These are phyloP conservation scores for Nicator chloris DNA, from an alignment of 2,113 vertebrate genomes.

Conservation along the genomic window DNA sequence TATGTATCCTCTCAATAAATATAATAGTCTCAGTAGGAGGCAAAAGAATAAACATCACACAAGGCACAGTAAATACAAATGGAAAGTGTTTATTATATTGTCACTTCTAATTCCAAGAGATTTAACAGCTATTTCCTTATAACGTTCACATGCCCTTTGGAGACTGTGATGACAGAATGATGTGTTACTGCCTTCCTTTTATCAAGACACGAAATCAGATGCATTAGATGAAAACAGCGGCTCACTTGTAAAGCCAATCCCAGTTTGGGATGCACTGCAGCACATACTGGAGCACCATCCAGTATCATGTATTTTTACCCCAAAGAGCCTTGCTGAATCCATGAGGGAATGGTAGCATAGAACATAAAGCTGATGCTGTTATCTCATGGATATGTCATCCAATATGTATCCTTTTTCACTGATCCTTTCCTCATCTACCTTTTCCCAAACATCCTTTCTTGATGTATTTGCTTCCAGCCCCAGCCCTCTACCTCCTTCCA, in stretches of 20 bases:
- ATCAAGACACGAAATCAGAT: not conserved
- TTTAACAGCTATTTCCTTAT: not conserved
- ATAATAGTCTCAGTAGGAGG: not conserved
- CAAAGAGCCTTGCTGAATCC: not conserved
- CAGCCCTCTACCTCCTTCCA: not conserved
- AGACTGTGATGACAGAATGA: not conserved
- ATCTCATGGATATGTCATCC: not conserved
- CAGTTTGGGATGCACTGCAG: not conserved
- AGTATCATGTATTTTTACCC: not conserved
- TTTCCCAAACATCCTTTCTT: not conserved
- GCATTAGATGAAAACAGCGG: not conserved
- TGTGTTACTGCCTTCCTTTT: not conserved
- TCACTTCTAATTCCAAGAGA: slow-evolving; percentile 24
- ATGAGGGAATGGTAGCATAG: not conserved
- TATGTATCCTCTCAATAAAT: slow-evolving; percentile 4
- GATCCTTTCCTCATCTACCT: not conserved
- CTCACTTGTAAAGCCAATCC: not conserved
- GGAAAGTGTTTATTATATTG: slow-evolving; percentile 40
- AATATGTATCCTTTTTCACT: not conserved
- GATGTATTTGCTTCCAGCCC: not conserved
- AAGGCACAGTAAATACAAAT: slow-evolving; percentile 36
- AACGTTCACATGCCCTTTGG: not conserved
- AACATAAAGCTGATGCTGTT: not conserved
- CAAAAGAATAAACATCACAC: slow-evolving; percentile 38
- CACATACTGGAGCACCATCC: not conserved